A percentile compares a stretch with the other conserved stretches of the same genome.
Evolutionary conservation across 2,888 invertebrate genomes (phyloP).

Genomic region (Clitarchus hookeri): DNA sequence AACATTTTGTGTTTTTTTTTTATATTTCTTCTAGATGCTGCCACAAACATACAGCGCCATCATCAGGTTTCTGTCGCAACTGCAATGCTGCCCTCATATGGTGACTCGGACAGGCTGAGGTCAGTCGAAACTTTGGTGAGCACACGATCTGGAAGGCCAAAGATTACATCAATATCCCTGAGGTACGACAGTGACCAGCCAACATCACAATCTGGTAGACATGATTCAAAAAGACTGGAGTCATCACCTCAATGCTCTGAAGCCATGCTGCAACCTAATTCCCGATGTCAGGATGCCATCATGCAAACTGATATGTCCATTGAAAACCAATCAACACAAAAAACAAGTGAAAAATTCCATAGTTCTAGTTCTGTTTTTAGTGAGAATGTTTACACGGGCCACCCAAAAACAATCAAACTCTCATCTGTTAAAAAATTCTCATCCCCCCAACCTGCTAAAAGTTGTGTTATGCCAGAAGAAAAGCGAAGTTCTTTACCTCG

Average conservation of each 20-base stretch:
- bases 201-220: not conserved
- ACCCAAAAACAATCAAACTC: not conserved
- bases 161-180: constrained; percentile 44
- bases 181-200: constrained; percentile 35
- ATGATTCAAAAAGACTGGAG: not conserved
- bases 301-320: not conserved
- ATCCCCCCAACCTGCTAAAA: not conserved
- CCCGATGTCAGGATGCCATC: not conserved
- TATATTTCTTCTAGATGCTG: not conserved
- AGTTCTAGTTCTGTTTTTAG: constrained; percentile 2
- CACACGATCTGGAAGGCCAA: constrained; percentile 40
- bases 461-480: not conserved
- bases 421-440: constrained; percentile 1
- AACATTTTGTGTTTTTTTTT: not conserved
- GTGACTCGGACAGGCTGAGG: constrained; percentile 32
- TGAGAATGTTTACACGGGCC: not conserved
- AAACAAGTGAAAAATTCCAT: not conserved
- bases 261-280: not conserved
- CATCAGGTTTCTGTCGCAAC: constrained; percentile 33
- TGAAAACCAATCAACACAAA: not conserved
- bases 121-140: constrained; percentile 39
- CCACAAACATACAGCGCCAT: not conserved
- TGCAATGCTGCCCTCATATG: constrained; percentile 34
- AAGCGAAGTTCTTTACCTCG: not conserved
- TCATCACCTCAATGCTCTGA: not conserved